Evolutionary conservation across 1,140 invertebrate genomes (phyloP), one percentile per base, ranked within the genome.

Genomic region (Cardiocondyla obscurior): DNA sequence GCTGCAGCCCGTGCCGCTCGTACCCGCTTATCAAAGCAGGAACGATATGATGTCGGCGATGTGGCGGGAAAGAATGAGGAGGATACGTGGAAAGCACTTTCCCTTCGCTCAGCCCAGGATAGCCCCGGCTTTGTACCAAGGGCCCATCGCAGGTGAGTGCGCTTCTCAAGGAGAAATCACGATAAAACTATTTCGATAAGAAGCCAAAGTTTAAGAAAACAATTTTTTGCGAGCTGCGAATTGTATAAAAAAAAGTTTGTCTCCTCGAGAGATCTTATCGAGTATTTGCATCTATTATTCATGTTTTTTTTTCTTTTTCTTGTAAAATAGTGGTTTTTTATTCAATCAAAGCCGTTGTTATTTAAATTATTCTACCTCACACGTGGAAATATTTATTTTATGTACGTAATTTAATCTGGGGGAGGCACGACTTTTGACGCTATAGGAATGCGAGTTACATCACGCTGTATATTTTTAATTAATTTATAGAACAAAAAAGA

Each of bases 91-190:
- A 1, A 82, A 70, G 22, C 87, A 84, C 7, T 82, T 74, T 7
- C 79, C 85, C 3, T 73, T 81, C 22, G 58, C 72, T 0, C 90
- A 91, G 58, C 28, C 86, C 16, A 86, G 86, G 14, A 62, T 90
- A 6, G 84, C 87, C 0, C 89, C 91, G 3, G 44, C 67, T 2
- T 85, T 90, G 22, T 89, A 90, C 22, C 89, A 87, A 53, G 86
- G 64, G 58, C 85, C 89, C 7, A 57, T 72, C 5, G 39, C 73
- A 83, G 86, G 87, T 88, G 46, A 88, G 49, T 0, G 22, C 22
- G 42, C 5, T 1, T 16, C 5, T 12, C 36, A n/a, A 8, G 10
- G 14, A 46, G 2, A 42, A 6, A 46, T 33, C 36, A 36, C 19
- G 16, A 22, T 14, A 2, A 74, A 3, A 12, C 4, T 10, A 1